A percentile compares a stretch with the other conserved stretches of the same genome.
These are phyloP conservation scores for Mactra quadrangularis DNA, from an alignment of 1,140 invertebrate genomes.

Conservation along the genomic window DNA sequence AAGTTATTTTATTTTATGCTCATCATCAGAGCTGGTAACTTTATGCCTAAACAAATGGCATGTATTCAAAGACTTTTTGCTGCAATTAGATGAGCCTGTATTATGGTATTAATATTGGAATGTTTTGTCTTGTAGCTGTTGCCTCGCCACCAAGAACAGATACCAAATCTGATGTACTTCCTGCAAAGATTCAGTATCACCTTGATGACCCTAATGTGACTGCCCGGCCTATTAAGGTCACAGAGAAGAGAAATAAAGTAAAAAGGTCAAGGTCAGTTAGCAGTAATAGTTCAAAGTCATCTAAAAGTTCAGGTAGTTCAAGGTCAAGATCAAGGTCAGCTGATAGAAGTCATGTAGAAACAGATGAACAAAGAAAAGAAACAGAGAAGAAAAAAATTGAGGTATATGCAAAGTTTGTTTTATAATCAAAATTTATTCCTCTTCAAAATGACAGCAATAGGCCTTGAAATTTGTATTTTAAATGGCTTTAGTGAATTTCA, in stretches of 20 bases:
- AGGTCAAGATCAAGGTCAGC: slow-evolving; percentile 47
- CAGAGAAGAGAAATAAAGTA: slow-evolving; percentile 10
- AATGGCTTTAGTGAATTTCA: no score
- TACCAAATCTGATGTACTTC: slow-evolving; percentile 53
- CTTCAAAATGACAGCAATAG: no score
- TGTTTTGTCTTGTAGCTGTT: neutral
- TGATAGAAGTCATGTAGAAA: slow-evolving; percentile 3
- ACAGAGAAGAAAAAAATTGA: slow-evolving; percentile 60
- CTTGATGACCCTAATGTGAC: slow-evolving; percentile 59
- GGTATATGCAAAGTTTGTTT: neutral
- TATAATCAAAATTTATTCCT: neutral
- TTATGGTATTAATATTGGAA: no score
- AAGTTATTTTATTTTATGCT: no score
- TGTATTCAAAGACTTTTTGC: no score
- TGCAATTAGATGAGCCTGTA: no score
- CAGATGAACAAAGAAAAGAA: slow-evolving; percentile 51
- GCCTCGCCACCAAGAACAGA: slow-evolving; percentile 29
- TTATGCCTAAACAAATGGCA: no score
- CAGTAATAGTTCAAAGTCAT: slow-evolving; percentile 55
- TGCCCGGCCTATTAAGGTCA: slow-evolving; percentile 44
- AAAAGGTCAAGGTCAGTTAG: slow-evolving; percentile 51
- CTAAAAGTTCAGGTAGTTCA: neutral
- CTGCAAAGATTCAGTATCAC: slow-evolving; percentile 59
- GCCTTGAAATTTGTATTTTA: no score
- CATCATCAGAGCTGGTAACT: no score